These are phyloP conservation scores for Dipus sagitta DNA, from an alignment of 2,797 vertebrate genomes.

Conservation along the genomic window DNA sequence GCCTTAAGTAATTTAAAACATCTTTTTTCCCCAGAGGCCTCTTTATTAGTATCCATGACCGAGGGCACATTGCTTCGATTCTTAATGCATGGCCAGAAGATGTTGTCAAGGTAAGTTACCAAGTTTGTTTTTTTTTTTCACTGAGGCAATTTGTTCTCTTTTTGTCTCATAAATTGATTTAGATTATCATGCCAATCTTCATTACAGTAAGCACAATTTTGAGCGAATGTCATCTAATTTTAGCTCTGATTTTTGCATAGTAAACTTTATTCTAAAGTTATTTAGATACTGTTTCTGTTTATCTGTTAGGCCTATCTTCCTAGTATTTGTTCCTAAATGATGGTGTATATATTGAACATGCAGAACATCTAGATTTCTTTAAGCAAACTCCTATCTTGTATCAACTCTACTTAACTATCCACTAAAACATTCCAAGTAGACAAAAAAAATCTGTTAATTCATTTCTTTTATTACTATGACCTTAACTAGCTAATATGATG, in stretches of 20 bases:
- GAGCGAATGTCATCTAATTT: constrained; percentile 34
- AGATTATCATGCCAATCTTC: constrained; percentile 2
- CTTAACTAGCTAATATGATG: not conserved
- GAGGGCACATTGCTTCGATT: constrained; percentile 93
- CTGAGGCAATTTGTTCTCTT: constrained; percentile 2
- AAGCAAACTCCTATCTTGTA: not conserved
- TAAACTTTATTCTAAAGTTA: constrained; percentile 38
- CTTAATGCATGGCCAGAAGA: constrained; percentile 97
- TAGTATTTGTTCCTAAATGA: constrained; percentile 21
- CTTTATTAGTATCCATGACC: constrained; percentile 97
- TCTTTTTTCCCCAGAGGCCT: constrained; percentile 91
- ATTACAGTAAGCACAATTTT: not conserved
- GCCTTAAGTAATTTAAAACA: constrained; percentile 58
- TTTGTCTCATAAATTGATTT: not conserved
- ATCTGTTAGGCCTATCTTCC: not conserved
- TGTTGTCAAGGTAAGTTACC: constrained; percentile 91
- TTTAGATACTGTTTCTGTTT: constrained; percentile 35
- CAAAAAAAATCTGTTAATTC: not conserved
- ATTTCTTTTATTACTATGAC: constrained; percentile 4
- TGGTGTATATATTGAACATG: not conserved
- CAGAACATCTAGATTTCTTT: not conserved
- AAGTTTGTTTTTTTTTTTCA: not conserved
- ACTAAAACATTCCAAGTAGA: not conserved
- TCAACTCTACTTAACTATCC: not conserved
- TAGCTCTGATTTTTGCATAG: constrained; percentile 23